Evolutionary conservation across 2,113 vertebrate genomes (phyloP).

Genomic region (Pristiophorus japonicus): DNA sequence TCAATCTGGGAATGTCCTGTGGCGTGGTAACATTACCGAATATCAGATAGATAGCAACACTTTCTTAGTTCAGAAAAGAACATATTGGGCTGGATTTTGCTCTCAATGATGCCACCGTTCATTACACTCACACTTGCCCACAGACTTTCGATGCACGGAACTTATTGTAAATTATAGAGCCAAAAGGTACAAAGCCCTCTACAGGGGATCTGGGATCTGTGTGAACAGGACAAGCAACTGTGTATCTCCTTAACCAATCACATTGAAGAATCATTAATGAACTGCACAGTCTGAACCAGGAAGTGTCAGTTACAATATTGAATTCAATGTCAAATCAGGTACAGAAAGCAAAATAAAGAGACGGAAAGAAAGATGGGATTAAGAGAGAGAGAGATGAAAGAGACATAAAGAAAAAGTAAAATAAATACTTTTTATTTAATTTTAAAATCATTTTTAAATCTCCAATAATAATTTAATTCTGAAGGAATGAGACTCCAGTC

Average conservation of each 20-base stretch:
- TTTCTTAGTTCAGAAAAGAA: background rate
- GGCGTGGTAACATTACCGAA: background rate
- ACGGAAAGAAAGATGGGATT: background rate
- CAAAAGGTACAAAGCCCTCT: too few relatives aligned
- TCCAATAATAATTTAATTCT: background rate
- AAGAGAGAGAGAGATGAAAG: background rate
- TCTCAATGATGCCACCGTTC: background rate
- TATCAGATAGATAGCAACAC: background rate
- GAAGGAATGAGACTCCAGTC: background rate
- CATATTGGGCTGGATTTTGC: background rate
- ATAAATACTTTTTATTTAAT: background rate
- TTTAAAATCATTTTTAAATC: background rate
- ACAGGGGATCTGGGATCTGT: background rate
- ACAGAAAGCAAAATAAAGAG: background rate
- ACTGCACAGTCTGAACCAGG: background rate
- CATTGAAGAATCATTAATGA: background rate
- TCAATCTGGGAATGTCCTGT: background rate
- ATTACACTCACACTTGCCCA: background rate
- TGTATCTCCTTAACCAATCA: background rate
- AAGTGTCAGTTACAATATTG: background rate
- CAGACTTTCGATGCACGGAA: background rate
- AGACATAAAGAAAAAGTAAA: background rate
- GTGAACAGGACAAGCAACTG: too few relatives aligned
- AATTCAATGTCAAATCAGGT: background rate
- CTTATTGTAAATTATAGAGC: background rate